A percentile compares a stretch with the other conserved stretches of the same genome.
These are phyloP conservation scores for Xenopus petersii DNA, from an alignment of 2,797 vertebrate species.

Conservation along the genomic window DNA sequence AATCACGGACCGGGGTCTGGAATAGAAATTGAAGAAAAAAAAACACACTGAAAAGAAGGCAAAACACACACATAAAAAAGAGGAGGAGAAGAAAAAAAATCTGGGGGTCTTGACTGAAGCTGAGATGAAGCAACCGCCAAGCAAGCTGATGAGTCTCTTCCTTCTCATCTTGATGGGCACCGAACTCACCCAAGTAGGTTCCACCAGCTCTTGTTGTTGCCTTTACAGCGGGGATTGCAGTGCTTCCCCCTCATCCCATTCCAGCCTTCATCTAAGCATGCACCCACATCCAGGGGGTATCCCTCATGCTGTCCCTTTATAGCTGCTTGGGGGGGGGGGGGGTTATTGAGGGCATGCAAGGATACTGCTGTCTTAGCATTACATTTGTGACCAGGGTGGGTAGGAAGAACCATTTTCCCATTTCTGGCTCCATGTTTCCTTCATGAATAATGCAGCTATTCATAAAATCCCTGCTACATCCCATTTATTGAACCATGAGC, in stretches of 20 bases:
- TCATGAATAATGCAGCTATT: no score
- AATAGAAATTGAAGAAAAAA: not conserved
- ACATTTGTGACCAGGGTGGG: no score
- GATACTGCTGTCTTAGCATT: no score
- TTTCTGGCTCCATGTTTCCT: no score
- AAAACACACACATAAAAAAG: conserved; percentile 51
- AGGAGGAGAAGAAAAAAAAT: conserved; percentile 35
- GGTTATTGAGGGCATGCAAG: not conserved
- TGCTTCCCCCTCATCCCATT: no score
- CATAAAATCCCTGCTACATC: no score
- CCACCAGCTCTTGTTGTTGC: conserved; percentile 43
- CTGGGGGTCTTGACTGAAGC: conserved; percentile 61
- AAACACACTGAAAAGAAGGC: conserved; percentile 50
- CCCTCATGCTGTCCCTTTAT: not conserved
- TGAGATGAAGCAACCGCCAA: conserved; percentile 85
- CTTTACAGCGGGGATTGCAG: not conserved
- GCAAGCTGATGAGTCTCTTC: conserved; percentile 87
- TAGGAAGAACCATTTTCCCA: no score
- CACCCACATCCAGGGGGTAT: not conserved
- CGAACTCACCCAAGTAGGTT: conserved; percentile 96
- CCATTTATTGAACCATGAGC: no score
- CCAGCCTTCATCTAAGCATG: no score
- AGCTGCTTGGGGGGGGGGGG: no score
- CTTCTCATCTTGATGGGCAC: conserved; percentile 93
- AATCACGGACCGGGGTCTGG: conserved; percentile 30